A percentile compares a stretch with the other conserved stretches of the same genome.
Evolutionary conservation across 2,797 vertebrate species (phyloP).

Genomic region (Phrynocephalus vlangalii): DNA sequence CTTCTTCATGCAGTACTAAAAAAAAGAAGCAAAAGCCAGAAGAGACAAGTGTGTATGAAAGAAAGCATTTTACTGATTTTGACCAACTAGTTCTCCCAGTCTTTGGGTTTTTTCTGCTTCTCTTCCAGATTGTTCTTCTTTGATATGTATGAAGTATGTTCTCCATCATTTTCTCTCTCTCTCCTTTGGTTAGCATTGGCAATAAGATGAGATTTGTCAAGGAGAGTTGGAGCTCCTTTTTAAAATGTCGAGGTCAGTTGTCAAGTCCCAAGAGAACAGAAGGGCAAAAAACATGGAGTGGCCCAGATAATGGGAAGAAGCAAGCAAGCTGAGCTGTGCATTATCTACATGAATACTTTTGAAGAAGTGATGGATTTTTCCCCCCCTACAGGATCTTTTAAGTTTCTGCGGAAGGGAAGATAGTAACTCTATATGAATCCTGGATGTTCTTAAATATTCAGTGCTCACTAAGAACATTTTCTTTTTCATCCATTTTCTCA

Average conservation of each 20-base stretch:
- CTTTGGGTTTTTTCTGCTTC: not conserved
- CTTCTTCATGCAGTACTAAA: not conserved
- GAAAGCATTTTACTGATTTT: not conserved
- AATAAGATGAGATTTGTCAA: not conserved
- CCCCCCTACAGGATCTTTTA: slow-evolving; percentile 21
- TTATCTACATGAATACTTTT: slow-evolving; percentile 11
- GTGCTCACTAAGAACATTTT: slow-evolving; percentile 29
- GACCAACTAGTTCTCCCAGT: not conserved
- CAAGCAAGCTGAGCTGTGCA: not conserved
- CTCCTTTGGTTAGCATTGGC: not conserved
- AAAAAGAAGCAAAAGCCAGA: not conserved
- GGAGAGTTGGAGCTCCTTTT: slow-evolving; percentile 6
- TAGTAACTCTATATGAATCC: slow-evolving; percentile 43
- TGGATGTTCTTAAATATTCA: slow-evolving; percentile 28
- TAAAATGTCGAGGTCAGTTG: not conserved
- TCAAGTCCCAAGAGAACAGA: not conserved
- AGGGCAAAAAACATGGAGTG: not conserved
- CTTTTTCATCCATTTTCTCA: slow-evolving; percentile 44
- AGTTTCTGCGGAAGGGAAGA: slow-evolving; percentile 16
- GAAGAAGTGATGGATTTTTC: not conserved
- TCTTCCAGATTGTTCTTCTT: not conserved
- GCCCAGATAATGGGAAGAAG: slow-evolving; percentile 1
- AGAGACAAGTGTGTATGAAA: not conserved
- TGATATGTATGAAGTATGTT: not conserved
- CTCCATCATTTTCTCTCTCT: no score